phyloP scores from a whole-genome alignment of 2,888 invertebrate species.

The Blastobasis lacticolella region DNA sequence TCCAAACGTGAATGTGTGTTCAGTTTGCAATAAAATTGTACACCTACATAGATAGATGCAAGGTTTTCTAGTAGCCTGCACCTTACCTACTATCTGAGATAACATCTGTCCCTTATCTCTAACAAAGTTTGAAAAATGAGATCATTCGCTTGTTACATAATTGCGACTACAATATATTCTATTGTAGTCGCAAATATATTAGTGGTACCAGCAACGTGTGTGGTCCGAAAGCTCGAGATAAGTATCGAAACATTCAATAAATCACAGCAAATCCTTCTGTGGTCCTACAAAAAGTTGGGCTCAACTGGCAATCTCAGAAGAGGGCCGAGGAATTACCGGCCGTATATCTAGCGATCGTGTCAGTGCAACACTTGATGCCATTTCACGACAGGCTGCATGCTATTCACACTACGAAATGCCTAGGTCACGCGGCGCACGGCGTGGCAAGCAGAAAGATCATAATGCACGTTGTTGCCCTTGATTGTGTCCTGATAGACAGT shows the following conservation, averaged over 20 bases:
- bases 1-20: constrained; percentile 12
- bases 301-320: background rate
- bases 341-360: background rate
- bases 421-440: constrained; percentile 52
- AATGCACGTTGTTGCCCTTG: constrained; percentile 41
- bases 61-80: constrained; percentile 28
- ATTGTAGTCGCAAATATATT: constrained; percentile 18
- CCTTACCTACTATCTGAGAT: constrained; percentile 11
- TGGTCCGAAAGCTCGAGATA: constrained; percentile 27
- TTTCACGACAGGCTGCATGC: constrained; percentile 25
- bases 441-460: constrained; percentile 24
- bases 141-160: too few relatives aligned
- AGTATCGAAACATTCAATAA: constrained; percentile 17
- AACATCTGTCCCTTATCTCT: constrained; percentile 23
- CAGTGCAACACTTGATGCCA: constrained; percentile 24
- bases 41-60: constrained; percentile 25
- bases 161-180: constrained; percentile 19
- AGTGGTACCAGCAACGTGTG: constrained; percentile 24
- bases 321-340: constrained; percentile 2
- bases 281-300: background rate
- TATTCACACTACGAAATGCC: constrained; percentile 39
- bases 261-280: background rate
- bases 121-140: constrained; percentile 7
- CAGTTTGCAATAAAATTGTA: constrained; percentile 16
- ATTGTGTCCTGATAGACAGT: constrained; percentile 34